phyloP scores from a whole-genome alignment of 2,888 invertebrate species.

The Andrena camellia region DNA sequence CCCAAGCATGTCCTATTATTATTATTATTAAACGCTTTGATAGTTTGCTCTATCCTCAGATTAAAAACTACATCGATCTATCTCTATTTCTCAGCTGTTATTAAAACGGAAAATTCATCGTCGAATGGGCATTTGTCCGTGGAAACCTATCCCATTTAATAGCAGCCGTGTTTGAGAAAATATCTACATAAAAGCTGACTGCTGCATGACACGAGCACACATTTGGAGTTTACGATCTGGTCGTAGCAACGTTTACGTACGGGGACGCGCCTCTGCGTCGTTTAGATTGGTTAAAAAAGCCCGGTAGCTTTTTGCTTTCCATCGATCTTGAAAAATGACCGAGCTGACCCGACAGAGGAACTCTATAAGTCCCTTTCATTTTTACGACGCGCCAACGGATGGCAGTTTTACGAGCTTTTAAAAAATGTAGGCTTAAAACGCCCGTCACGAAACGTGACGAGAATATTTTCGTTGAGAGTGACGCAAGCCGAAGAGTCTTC shows the following conservation, averaged over 20 bases:
- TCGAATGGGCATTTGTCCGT: neutral
- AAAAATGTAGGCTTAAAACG: slow-evolving; percentile 1
- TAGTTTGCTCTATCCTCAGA: too few relatives aligned
- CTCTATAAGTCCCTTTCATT: neutral
- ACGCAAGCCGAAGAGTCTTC: neutral
- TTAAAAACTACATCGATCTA: neutral
- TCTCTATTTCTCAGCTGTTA: neutral
- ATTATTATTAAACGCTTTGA: too few relatives aligned
- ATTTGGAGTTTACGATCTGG: slow-evolving; percentile 17
- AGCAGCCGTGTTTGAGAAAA: neutral
- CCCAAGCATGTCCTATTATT: too few relatives aligned
- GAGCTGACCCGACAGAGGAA: slow-evolving; percentile 6
- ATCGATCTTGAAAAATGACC: slow-evolving; percentile 10
- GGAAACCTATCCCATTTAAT: neutral
- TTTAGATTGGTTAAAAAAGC: slow-evolving; percentile 24
- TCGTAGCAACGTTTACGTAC: neutral
- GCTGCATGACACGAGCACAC: neutral
- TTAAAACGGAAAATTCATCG: neutral
- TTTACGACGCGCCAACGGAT: neutral
- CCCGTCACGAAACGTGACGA: neutral
- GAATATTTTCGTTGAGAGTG: neutral
- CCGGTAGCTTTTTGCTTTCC: slow-evolving; percentile 15
- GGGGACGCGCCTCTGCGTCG: neutral
- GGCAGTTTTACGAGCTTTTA: neutral
- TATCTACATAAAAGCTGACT: neutral